A percentile compares a stretch with the other conserved stretches of the same genome.
Evolutionary conservation across 1,140 invertebrate species (phyloP).

Genomic region (Holotrichia oblita): DNA sequence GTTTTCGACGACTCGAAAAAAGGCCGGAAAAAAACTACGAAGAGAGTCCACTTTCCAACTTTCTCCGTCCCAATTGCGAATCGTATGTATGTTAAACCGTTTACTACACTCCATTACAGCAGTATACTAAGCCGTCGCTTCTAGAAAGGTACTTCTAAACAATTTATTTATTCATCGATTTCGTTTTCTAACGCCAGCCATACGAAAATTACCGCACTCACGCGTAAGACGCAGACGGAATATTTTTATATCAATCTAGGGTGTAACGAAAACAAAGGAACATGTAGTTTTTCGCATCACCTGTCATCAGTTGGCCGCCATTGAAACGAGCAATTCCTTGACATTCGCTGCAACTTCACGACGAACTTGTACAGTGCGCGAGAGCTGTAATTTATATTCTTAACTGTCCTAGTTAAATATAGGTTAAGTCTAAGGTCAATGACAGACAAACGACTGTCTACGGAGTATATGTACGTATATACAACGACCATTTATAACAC

Average conservation of each 20-base stretch:
- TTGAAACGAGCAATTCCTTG: constrained; percentile 16
- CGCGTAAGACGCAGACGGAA: background rate
- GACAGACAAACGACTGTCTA: constrained; percentile 23
- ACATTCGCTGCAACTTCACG: constrained; percentile 30
- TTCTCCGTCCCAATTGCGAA: constrained; percentile 24
- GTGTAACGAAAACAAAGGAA: constrained; percentile 16
- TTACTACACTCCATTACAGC: background rate
- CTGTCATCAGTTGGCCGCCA: constrained; percentile 14
- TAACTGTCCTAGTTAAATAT: constrained; percentile 34
- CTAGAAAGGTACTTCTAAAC: constrained; percentile 5
- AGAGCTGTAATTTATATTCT: constrained; percentile 28
- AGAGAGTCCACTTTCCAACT: constrained; percentile 21
- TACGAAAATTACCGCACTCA: background rate
- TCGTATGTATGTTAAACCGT: constrained; percentile 1
- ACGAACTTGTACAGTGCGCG: background rate
- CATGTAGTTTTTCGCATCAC: constrained; percentile 1
- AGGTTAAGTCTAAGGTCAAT: constrained; percentile 35
- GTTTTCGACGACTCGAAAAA: constrained; percentile 24
- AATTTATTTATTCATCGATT: constrained; percentile 3
- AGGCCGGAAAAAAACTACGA: background rate
- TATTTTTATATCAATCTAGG: background rate
- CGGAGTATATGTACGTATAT: background rate
- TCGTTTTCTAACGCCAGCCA: constrained; percentile 12
- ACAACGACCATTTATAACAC: background rate
- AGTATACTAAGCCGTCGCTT: background rate